These are phyloP conservation scores for Xylocampa areola DNA, from an alignment of 2,888 invertebrate species.

Conservation along the genomic window DNA sequence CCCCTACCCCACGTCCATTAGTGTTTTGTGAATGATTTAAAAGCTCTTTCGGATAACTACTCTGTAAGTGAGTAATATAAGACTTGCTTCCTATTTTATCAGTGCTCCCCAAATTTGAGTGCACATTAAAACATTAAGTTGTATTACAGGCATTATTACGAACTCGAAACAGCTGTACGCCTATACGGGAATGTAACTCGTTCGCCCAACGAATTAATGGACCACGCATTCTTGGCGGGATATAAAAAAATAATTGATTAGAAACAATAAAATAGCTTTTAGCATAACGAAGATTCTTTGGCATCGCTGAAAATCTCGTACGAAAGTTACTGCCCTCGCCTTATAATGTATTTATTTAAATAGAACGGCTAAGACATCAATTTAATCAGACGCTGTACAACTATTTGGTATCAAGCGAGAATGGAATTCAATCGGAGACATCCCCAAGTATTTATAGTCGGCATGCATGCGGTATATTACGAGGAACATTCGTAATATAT, in stretches of 20 bases:
- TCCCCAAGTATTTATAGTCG: constrained; percentile 41
- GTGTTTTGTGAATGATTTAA: constrained; percentile 90
- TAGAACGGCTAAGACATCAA: constrained; percentile 34
- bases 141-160: constrained; percentile 64
- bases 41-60: constrained; percentile 90
- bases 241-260: constrained; percentile 57
- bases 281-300: constrained; percentile 60
- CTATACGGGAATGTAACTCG: constrained; percentile 57
- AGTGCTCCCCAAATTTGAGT: constrained; percentile 89
- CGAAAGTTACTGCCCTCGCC: constrained; percentile 39
- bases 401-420: constrained; percentile 10
- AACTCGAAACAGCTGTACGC: constrained; percentile 57
- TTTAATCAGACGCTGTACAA: constrained; percentile 14
- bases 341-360: constrained; percentile 46
- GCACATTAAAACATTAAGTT: constrained; percentile 87
- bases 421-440: constrained; percentile 40
- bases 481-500: constrained; percentile 33
- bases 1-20: constrained; percentile 87
- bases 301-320: constrained; percentile 48
- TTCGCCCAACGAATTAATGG: constrained; percentile 70
- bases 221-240: constrained; percentile 62
- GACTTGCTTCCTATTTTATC: constrained; percentile 89
- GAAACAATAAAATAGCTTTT: constrained; percentile 60
- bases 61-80: constrained; percentile 90
- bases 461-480: constrained; percentile 36